These are phyloP conservation scores for Zaprionus inermis DNA, from an alignment of 1,140 invertebrate genomes.

Conservation along the genomic window DNA sequence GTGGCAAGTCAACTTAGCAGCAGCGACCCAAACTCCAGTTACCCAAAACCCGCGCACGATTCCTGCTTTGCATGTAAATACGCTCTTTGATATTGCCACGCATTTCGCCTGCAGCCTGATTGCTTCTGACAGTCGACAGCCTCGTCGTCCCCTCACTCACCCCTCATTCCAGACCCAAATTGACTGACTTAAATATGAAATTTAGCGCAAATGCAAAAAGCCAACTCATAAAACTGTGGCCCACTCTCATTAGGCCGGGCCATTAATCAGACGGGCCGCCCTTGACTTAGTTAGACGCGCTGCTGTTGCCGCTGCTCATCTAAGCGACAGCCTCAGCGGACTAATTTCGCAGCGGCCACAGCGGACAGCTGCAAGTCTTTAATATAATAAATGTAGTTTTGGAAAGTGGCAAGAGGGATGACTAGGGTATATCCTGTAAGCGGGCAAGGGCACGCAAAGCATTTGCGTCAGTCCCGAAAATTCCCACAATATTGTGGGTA, in stretches of 20 bases:
- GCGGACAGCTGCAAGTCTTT: constrained; percentile 28
- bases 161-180: constrained; percentile 2
- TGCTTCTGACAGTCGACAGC: constrained; percentile 63
- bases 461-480: too few relatives aligned
- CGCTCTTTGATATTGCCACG: constrained; percentile 78
- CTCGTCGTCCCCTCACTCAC: background rate
- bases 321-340: constrained; percentile 13
- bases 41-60: constrained; percentile 8
- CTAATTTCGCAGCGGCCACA: constrained; percentile 42
- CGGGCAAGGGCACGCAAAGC: background rate
- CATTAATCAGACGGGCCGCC: constrained; percentile 49
- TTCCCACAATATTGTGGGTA: too few relatives aligned
- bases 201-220: constrained; percentile 35
- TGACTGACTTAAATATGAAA: constrained; percentile 52
- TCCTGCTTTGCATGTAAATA: constrained; percentile 80
- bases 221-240: constrained; percentile 36
- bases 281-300: constrained; percentile 62
- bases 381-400: constrained; percentile 20
- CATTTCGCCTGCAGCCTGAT: constrained; percentile 77
- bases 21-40: background rate
- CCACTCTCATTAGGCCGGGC: constrained; percentile 44
- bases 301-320: constrained; percentile 35
- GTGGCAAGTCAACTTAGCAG: constrained; percentile 1
- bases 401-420: background rate
- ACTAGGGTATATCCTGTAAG: constrained; percentile 2